Evolutionary conservation across 2,888 invertebrate genomes (phyloP).

Genomic region (Drosophila stalkeri): DNA sequence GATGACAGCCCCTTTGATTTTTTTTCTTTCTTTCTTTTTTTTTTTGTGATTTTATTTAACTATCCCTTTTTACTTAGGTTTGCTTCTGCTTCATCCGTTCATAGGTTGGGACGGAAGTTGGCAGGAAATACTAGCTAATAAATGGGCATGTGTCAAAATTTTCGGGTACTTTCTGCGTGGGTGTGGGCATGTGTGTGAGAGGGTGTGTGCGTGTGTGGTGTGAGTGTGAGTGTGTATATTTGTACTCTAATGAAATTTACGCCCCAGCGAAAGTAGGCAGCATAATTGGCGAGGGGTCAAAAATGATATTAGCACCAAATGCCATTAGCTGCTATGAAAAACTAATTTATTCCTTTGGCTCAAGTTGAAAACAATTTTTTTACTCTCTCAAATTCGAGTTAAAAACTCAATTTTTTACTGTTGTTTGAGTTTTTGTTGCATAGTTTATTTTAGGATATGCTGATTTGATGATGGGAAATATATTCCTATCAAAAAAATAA

Average conservation of each 20-base stretch:
- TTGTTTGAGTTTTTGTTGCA: background rate
- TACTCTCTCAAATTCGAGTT: background rate
- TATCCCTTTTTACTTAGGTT: constrained; percentile 51
- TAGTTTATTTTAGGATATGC: background rate
- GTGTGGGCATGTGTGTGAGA: background rate
- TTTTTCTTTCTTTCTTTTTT: background rate
- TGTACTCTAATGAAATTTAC: constrained; percentile 53
- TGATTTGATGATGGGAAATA: background rate
- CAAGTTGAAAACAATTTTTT: constrained; percentile 27
- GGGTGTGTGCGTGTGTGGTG: background rate
- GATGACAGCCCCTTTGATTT: constrained; percentile 68
- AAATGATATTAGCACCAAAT: constrained; percentile 46
- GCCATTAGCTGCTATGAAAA: constrained; percentile 29
- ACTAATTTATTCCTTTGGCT: constrained; percentile 31
- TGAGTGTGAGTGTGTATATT: constrained; percentile 11
- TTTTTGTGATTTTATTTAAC: constrained; percentile 43
- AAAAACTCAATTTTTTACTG: constrained; percentile 17
- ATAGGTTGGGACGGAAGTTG: constrained; percentile 36
- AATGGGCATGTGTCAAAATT: constrained; percentile 58
- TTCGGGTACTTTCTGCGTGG: constrained; percentile 17
- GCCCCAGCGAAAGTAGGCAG: constrained; percentile 47
- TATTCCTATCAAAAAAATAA: background rate
- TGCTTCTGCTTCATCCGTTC: constrained; percentile 1
- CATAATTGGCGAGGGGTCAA: constrained; percentile 44
- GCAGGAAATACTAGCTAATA: constrained; percentile 55